Conservation (phyloP, 2,888 invertebrate genomes). For the Leptinotarsa haldemani region DNA sequence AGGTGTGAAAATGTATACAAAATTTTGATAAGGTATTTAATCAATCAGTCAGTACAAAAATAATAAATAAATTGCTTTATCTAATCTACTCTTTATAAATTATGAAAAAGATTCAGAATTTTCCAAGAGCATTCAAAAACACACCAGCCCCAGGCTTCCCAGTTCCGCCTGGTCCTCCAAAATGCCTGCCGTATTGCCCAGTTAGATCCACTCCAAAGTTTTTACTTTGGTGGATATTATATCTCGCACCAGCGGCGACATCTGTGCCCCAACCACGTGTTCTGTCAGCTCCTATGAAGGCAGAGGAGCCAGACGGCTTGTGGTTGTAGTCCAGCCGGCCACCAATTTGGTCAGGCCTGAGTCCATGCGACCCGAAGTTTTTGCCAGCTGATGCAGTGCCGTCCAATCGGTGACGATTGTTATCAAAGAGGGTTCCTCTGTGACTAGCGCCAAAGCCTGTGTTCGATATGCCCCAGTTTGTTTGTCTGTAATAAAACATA, state of each 20-base stretch:
- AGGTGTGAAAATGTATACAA: no score
- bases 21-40: no score
- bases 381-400: constrained; percentile 50
- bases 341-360: constrained; percentile 49
- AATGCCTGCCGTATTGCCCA: constrained; percentile 50
- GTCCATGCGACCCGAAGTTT: constrained; percentile 46
- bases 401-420: constrained; percentile 47
- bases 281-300: constrained; percentile 49
- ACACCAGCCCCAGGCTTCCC: constrained; percentile 45
- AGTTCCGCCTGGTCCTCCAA: constrained; percentile 51
- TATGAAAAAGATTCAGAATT: constrained; percentile 9
- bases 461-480: constrained; percentile 33
- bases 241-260: constrained; percentile 47
- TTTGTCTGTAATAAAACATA: constrained; percentile 28
- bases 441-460: constrained; percentile 40
- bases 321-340: constrained; percentile 53
- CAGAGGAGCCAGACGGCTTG: constrained; percentile 48
- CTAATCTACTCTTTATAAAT: neutral
- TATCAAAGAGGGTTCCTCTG: constrained; percentile 49
- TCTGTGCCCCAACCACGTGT: constrained; percentile 52
- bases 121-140: constrained; percentile 32
- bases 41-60: no score
- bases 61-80: no score
- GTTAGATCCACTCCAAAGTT: constrained; percentile 49
- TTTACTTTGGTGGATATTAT: constrained; percentile 44